Percentiles rank a stretch among this genome's conserved stretches.
These are phyloP conservation scores for Planiliza haematocheilus DNA, from an alignment of 2,113 vertebrate genomes.

Conservation along the genomic window DNA sequence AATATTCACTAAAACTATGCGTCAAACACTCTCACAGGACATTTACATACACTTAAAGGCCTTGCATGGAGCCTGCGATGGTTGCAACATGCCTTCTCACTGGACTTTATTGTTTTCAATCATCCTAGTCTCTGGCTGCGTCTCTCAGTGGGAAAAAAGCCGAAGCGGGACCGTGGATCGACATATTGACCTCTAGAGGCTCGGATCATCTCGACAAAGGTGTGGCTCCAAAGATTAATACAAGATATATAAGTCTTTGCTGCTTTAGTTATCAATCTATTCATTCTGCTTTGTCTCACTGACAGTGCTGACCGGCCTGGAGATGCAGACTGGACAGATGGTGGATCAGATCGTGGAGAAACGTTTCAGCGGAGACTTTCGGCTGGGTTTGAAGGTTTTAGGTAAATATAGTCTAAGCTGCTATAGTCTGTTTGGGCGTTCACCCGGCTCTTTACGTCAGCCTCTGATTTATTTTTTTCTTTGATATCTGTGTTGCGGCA, in stretches of 20 bases:
- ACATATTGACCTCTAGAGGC: constrained; percentile 74
- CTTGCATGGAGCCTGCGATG: too few relatives aligned
- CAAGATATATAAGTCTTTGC: too few relatives aligned
- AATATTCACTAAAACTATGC: too few relatives aligned
- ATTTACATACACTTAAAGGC: too few relatives aligned
- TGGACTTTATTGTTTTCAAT: not conserved
- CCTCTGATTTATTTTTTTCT: not conserved
- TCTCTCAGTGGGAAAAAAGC: constrained; percentile 75
- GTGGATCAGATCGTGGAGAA: constrained; percentile 68
- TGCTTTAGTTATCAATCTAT: too few relatives aligned
- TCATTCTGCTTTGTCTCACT: not conserved
- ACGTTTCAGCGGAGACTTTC: constrained; percentile 74
- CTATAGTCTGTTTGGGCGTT: too few relatives aligned
- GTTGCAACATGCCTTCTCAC: not conserved
- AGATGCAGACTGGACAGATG: constrained; percentile 55
- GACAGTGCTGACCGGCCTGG: constrained; percentile 74
- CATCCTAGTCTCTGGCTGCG: constrained; percentile 63
- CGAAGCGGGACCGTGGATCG: constrained; percentile 68
- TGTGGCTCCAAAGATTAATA: constrained; percentile 50
- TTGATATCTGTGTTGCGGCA: constrained; percentile 39
- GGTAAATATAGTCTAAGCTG: constrained; percentile 46
- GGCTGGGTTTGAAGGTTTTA: constrained; percentile 71
- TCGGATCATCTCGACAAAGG: constrained; percentile 72
- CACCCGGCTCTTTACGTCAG: too few relatives aligned
- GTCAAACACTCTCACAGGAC: too few relatives aligned